phyloP scores from a whole-genome alignment of 2,888 invertebrate genomes.

The Rotaria socialis region DNA sequence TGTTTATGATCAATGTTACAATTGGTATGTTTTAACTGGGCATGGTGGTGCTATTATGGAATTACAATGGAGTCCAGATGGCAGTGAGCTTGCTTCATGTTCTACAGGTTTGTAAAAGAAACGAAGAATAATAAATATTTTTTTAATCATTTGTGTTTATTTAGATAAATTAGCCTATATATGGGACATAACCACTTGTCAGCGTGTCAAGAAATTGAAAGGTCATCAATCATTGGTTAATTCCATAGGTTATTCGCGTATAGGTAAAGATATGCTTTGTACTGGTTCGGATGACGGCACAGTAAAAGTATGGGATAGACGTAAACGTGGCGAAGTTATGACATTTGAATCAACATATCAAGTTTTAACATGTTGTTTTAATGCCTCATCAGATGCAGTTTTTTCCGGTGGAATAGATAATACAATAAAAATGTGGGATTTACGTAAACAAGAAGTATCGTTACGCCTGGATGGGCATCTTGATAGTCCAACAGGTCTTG shows the following conservation, averaged over 20 bases:
- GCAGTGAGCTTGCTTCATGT: conserved; percentile 48
- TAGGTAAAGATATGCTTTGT: conserved; percentile 83
- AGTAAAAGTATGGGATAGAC: conserved; percentile 80
- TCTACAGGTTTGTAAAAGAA: neutral
- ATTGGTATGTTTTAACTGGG: conserved; percentile 81
- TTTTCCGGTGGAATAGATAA: conserved; percentile 94
- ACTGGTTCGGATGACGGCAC: conserved; percentile 92
- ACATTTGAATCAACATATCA: conserved; percentile 62
- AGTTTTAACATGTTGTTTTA: conserved; percentile 71
- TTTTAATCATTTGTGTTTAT: conserved; percentile 73
- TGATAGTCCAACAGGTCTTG: conserved; percentile 84
- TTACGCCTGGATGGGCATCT: conserved; percentile 85
- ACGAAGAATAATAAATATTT: conserved; percentile 49
- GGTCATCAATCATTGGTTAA: conserved; percentile 66
- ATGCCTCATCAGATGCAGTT: conserved; percentile 88
- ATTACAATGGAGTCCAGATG: conserved; percentile 63
- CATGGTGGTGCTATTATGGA: conserved; percentile 94
- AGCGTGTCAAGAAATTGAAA: conserved; percentile 78
- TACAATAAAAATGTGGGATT: conserved; percentile 92
- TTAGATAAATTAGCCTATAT: conserved; percentile 82
- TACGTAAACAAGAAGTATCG: conserved; percentile 77
- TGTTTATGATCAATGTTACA: conserved; percentile 95
- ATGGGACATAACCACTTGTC: conserved; percentile 87
- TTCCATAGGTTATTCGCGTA: conserved; percentile 67
- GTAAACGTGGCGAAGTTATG: conserved; percentile 74